Percentiles rank a stretch among this genome's conserved stretches.
Conservation (phyloP, 2,797 vertebrate genomes). For the Carduelis carduelis region DNA sequence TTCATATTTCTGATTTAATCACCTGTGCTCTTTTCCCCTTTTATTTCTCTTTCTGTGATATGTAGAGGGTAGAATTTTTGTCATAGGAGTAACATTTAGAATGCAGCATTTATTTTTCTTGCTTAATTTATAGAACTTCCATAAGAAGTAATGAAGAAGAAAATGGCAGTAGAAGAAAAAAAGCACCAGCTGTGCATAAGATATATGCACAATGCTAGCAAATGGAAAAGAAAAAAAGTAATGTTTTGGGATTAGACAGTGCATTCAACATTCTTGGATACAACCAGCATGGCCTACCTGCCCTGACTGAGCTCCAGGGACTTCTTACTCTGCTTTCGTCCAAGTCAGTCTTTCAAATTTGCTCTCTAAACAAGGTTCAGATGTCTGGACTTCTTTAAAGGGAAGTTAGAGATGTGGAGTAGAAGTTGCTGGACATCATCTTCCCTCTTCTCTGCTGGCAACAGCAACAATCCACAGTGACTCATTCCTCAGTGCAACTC, state of each 20-base stretch:
- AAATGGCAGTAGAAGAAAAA: background rate
- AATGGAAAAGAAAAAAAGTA: background rate
- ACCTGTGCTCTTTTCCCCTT: background rate
- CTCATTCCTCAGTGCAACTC: background rate
- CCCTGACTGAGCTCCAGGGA: background rate
- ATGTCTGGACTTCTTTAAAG: background rate
- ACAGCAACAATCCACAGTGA: background rate
- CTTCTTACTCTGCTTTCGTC: background rate
- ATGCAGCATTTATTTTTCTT: background rate
- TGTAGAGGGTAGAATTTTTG: background rate
- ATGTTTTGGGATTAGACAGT: background rate
- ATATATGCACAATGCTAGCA: background rate
- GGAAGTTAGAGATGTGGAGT: background rate
- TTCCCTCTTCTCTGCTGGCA: background rate
- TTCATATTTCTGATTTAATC: background rate
- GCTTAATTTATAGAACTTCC: background rate
- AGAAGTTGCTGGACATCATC: background rate
- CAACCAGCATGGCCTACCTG: background rate
- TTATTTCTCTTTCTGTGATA: background rate
- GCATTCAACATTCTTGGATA: background rate
- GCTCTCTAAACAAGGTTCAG: background rate
- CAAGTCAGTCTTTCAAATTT: background rate
- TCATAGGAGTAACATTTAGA: background rate
- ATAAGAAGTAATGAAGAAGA: background rate
- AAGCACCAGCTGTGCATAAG: background rate